Evolutionary conservation across 2,888 invertebrate genomes (phyloP).

Genomic region (Lathronympha strigana): DNA sequence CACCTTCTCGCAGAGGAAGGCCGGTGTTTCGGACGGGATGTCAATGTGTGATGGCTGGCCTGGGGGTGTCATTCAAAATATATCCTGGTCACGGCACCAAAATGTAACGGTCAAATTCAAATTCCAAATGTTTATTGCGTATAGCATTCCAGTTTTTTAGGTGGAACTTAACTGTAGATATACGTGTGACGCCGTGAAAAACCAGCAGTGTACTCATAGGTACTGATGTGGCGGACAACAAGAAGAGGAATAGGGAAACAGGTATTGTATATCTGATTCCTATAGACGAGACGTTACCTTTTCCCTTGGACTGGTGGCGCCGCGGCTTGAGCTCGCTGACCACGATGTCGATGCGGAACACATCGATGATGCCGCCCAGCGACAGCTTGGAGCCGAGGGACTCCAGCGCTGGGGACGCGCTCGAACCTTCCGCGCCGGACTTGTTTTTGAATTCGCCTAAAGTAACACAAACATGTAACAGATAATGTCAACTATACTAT

Average conservation of each 20-base stretch:
- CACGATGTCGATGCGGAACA: constrained; percentile 96
- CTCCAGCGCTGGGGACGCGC: constrained; percentile 87
- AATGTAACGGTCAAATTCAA: too few species aligned
- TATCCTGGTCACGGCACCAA: too few species aligned
- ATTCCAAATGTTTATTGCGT: too few species aligned
- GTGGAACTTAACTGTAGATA: too few species aligned
- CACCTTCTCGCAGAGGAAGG: constrained; percentile 96
- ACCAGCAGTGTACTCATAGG: too few species aligned
- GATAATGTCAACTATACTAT: neutral
- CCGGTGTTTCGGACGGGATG: constrained; percentile 89
- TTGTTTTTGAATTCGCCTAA: constrained; percentile 52
- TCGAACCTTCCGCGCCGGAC: constrained; percentile 52
- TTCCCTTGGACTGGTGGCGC: constrained; percentile 56
- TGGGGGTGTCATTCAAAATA: constrained; percentile 45
- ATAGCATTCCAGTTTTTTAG: too few species aligned
- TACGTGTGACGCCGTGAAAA: too few species aligned
- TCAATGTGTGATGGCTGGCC: constrained; percentile 72
- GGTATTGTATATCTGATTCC: too few species aligned
- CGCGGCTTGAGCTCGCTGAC: constrained; percentile 89
- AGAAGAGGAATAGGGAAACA: too few species aligned
- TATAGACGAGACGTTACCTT: constrained; percentile 55
- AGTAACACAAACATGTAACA: neutral
- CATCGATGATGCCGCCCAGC: constrained; percentile 92
- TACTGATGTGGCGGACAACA: too few species aligned
- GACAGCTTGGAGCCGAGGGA: constrained; percentile 95